Percentiles rank a stretch among this genome's conserved stretches.
Conservation (phyloP, 2,797 vertebrate species). For the Oryzias sinensis region DNA sequence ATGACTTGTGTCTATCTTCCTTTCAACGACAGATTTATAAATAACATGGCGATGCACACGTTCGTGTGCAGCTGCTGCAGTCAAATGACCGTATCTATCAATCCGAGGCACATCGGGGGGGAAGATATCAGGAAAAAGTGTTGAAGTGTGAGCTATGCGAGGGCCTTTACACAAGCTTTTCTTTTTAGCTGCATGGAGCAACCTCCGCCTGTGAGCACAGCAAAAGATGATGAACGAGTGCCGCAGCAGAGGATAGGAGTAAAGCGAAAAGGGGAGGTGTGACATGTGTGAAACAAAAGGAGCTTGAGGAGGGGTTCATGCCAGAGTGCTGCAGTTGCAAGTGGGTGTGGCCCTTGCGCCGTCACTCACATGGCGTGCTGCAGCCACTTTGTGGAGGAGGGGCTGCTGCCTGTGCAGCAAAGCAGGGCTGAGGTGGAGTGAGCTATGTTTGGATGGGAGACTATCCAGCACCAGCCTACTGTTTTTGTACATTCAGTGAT, state of each 20-base stretch:
- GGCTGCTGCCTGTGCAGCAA: constrained; percentile 51
- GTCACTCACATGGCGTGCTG: constrained; percentile 62
- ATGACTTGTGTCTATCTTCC: constrained; percentile 25
- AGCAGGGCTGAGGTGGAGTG: constrained; percentile 17
- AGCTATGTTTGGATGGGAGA: constrained; percentile 12
- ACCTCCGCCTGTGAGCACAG: constrained; percentile 20
- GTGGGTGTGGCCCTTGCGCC: constrained; percentile 58
- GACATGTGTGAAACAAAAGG: constrained; percentile 57
- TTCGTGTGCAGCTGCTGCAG: constrained; percentile 7
- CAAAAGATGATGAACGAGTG: constrained; percentile 20
- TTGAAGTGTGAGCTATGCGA: constrained; percentile 2
- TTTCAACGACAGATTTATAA: constrained; percentile 39
- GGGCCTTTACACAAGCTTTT: constrained; percentile 3
- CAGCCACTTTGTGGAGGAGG: constrained; percentile 65
- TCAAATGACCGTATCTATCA: constrained; percentile 15
- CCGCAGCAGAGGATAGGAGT: constrained; percentile 47
- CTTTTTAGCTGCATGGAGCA: constrained; percentile 3
- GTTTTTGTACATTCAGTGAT: constrained; percentile 21
- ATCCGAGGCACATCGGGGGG: constrained; percentile 11
- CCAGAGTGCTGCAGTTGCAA: constrained; percentile 70
- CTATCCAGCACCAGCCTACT: constrained; percentile 46
- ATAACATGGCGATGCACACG: constrained; percentile 32
- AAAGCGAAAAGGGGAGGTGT: constrained; percentile 44
- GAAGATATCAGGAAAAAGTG: constrained; percentile 27
- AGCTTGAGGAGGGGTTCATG: constrained; percentile 46